Conservation (phyloP, 2,888 invertebrate species). For the Chymomyza caudatula region DNA sequence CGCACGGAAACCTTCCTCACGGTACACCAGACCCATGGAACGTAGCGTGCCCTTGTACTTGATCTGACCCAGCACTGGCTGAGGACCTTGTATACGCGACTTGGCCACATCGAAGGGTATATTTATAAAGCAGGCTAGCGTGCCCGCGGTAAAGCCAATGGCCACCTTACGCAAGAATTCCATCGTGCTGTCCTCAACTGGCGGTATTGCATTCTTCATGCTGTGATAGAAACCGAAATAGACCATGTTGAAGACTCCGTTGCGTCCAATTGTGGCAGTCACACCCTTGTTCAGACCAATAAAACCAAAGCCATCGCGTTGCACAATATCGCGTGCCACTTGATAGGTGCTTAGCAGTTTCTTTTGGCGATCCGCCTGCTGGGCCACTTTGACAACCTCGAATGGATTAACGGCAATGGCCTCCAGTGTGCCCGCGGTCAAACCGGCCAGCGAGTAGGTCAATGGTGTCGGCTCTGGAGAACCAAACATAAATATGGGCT, state of each 20-base stretch:
- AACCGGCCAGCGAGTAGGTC: conserved; percentile 93
- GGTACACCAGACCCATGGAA: conserved; percentile 86
- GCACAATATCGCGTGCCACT: conserved; percentile 88
- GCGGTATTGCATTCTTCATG: conserved; percentile 86
- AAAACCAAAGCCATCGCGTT: conserved; percentile 87
- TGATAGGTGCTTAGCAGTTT: conserved; percentile 86
- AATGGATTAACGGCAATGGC: conserved; percentile 95
- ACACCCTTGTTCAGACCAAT: conserved; percentile 92
- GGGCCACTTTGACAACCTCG: conserved; percentile 95
- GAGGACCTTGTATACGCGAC: conserved; percentile 95
- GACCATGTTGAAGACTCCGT: conserved; percentile 94
- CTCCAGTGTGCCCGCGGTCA: conserved; percentile 94
- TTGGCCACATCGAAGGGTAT: conserved; percentile 98
- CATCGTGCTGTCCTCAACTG: conserved; percentile 82
- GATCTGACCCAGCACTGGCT: conserved; percentile 84
- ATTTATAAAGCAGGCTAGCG: conserved; percentile 90
- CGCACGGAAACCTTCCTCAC: conserved; percentile 92
- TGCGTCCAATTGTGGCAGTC: conserved; percentile 91
- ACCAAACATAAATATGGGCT: conserved; percentile 90
- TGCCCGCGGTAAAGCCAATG: conserved; percentile 93
- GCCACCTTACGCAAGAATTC: conserved; percentile 87
- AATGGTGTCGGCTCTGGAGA: conserved; percentile 86
- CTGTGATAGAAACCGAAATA: conserved; percentile 98
- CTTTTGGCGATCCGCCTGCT: conserved; percentile 85
- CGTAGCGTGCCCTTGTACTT: conserved; percentile 89